These are phyloP conservation scores for Serripes groenlandicus DNA, from an alignment of 2,888 invertebrate species.

Conservation along the genomic window DNA sequence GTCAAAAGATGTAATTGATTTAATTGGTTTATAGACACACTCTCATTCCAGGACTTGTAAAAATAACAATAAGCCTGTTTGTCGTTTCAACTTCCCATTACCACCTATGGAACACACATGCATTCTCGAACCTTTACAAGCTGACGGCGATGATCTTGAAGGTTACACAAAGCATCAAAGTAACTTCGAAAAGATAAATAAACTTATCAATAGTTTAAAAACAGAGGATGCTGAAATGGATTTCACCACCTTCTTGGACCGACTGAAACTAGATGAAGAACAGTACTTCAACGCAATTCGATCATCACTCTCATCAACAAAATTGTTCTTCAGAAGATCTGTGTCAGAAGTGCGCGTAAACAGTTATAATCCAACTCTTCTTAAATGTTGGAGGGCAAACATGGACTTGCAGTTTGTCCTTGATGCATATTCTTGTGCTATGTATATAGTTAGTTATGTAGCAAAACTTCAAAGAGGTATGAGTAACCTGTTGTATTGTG, in stretches of 20 bases:
- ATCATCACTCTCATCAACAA: not conserved
- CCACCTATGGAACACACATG: constrained; percentile 49
- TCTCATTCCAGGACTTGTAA: constrained; percentile 50
- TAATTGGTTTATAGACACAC: constrained; percentile 48
- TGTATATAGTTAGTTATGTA: constrained; percentile 75
- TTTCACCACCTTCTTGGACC: not conserved
- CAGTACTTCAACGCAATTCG: not conserved
- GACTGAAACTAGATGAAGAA: not conserved
- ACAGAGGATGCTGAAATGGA: not conserved
- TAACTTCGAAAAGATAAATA: not conserved
- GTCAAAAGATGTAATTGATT: constrained; percentile 4
- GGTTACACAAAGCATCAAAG: not conserved
- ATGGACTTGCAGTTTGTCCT: constrained; percentile 84
- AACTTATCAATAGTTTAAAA: not conserved
- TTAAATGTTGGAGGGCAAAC: constrained; percentile 78
- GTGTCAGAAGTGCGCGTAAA: constrained; percentile 70
- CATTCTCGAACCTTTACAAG: constrained; percentile 46
- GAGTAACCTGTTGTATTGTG: constrained; percentile 61
- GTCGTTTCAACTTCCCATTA: constrained; percentile 55
- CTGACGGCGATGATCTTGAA: not conserved
- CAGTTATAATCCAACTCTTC: constrained; percentile 70
- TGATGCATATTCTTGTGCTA: constrained; percentile 81
- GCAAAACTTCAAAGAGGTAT: constrained; percentile 55
- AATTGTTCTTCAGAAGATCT: constrained; percentile 59
- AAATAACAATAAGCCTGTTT: constrained; percentile 21